Evolutionary conservation across 1,140 invertebrate genomes (phyloP), one percentile per base, ranked within the genome.

Genomic region (Drosophila bifasciata): DNA sequence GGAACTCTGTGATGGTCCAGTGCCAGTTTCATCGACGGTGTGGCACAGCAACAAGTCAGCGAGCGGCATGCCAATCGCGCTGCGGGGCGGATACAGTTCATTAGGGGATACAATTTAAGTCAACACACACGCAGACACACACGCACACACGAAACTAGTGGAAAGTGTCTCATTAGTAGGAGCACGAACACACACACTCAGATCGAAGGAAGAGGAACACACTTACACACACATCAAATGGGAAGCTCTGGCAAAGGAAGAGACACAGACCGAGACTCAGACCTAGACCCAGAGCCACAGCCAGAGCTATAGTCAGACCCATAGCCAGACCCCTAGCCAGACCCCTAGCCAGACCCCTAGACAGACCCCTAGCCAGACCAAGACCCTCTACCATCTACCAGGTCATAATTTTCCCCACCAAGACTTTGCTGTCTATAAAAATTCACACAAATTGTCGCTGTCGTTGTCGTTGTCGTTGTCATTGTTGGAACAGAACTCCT

Each of bases 151-250:
- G 50, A 70, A 63, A 72, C 76, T 64, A 79, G 66, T 71, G 66
- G 74, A 84, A 84, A 84, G 76, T 76, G 79, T 84, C 79, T 84
- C 79, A 84, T 84, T 84, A 84, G 79, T 64, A 71, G 48, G 49
- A 67, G 64, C 53, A 64, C 46, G 17, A 48, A 67, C 58, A 68
- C 57, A 48, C 39, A 50, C 28, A 45, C 11, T 49, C n/a, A n/a
- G n/a, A n/a, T n/a, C n/a, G n/a, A n/a, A n/a, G 45, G n/a, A n/a
- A n/a, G n/a, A n/a, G n/a, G 17, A 48, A 67, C 58, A 68, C 57
- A 48, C 39, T n/a, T n/a, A 50, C 28, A 45, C 11, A 53, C 32
- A 48, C 49, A 49, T 13, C 39, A 44, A 13, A 23, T 13, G 41
- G 45, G n/a, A n/a, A n/a, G n/a, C n/a, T n/a, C n/a, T n/a, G n/a